Evolutionary conservation across 1,140 invertebrate genomes (phyloP), one percentile per base, ranked within the genome.

Genomic region (Nasonia longicornis): DNA sequence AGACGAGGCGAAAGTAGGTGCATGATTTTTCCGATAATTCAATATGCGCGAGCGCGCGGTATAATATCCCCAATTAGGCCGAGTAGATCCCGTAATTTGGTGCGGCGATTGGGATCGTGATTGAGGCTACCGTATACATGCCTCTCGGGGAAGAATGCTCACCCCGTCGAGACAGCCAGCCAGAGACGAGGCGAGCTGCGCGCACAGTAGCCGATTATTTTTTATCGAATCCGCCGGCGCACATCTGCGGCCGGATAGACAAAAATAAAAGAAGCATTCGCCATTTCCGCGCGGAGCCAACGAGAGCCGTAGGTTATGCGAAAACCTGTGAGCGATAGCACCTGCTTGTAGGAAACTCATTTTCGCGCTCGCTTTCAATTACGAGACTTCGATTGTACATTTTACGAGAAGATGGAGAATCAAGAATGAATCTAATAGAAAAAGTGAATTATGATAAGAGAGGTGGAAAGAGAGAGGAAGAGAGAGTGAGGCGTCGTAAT

Each of bases 31-130:
- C 82, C 80, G 70, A 83, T 86, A 84, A 87, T 86, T 86, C 84
- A 84, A 86, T 87, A 83, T 80, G 79, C 66, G 12, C 66, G 12
- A 82, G 83, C 77, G 77, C 66, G n/a, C 66, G 7, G 81, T 84
- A 84, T 87, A 87, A 89, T 89, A 88, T 86, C 87, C 87, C 88
- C 87, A 88, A 89, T 89, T 88, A 88, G 83, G 82, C 74, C 83
- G 86, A 88, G 88, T 87, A 89, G 86, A 87, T 86, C 86, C 86
- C 66, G 14, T 87, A 87, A 89, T 89, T 88, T 87, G 84, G 79
- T n/a, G 70, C 77, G 52, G 20, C 86, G 85, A 88, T 89, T 85
- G 85, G 86, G 85, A 85, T 84, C 77, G 81, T 88, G 85, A 86
- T 86, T 84, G 85, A 86, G 83, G 85, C 84, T 82, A 85, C 84